phyloP scores from a whole-genome alignment of 2,888 invertebrate species.

The Pyrochroa serraticornis region DNA sequence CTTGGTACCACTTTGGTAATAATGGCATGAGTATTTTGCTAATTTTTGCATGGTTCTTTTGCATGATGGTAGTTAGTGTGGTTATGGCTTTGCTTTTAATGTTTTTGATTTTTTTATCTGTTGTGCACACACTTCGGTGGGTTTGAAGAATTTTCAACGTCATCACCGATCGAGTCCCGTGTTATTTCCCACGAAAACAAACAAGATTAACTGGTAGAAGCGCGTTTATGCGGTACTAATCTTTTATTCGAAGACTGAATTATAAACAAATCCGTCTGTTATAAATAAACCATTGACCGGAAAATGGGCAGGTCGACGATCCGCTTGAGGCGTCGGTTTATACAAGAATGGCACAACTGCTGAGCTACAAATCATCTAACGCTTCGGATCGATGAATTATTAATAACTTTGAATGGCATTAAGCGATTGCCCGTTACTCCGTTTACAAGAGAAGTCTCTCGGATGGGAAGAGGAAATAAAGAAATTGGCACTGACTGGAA shows the following conservation, averaged over 20 bases:
- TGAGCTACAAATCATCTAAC: constrained; percentile 10
- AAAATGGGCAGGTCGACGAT: constrained; percentile 5
- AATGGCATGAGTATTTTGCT: constrained; percentile 45
- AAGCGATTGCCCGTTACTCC: no score
- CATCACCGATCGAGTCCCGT: no score
- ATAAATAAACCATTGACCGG: no score
- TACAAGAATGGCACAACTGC: no score
- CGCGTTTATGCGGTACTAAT: constrained; percentile 12
- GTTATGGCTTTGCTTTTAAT: constrained; percentile 6
- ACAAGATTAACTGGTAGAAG: background rate
- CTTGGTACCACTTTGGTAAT: constrained; percentile 45
- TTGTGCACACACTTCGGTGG: constrained; percentile 19
- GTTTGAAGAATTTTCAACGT: no score
- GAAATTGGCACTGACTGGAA: no score
- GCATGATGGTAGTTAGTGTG: constrained; percentile 25
- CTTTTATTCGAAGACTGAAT: constrained; percentile 7
- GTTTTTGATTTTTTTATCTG: constrained; percentile 1
- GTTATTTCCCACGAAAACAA: background rate
- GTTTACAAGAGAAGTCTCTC: no score
- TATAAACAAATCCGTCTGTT: constrained; percentile 4
- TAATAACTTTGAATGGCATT: constrained; percentile 9
- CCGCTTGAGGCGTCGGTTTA: constrained; percentile 2
- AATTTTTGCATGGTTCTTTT: constrained; percentile 32
- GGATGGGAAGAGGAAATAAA: no score
- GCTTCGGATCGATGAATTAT: constrained; percentile 16